Conservation (phyloP, 2,797 vertebrate species). For the Myotis daubentonii region DNA sequence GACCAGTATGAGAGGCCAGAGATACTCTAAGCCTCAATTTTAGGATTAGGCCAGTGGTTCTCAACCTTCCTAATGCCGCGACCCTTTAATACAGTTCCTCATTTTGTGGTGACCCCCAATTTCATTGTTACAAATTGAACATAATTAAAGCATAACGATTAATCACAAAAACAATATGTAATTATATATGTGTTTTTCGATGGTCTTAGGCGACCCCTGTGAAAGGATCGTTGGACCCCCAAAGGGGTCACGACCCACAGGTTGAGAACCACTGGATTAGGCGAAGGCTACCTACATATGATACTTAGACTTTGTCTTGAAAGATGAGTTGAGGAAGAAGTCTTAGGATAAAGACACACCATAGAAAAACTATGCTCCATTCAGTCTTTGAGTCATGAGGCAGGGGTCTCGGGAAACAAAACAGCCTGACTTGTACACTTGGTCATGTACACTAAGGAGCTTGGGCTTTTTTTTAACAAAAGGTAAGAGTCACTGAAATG, state of each 20-base stretch:
- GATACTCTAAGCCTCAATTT: accelerated
- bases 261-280: background rate
- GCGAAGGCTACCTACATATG: accelerated
- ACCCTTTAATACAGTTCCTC: too few relatives aligned
- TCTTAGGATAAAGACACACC: background rate
- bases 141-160: too few relatives aligned
- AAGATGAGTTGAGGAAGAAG: background rate
- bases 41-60: background rate
- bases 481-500: background rate
- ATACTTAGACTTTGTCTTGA: too few relatives aligned
- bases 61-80: too few relatives aligned
- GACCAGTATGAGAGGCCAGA: background rate
- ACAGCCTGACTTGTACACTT: accelerated
- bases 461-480: background rate
- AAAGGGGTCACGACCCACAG: too few relatives aligned
- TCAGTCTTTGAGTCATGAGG: background rate
- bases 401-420: accelerated
- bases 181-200: too few relatives aligned
- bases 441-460: too few relatives aligned
- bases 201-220: too few relatives aligned
- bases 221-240: too few relatives aligned
- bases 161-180: too few relatives aligned
- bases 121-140: too few relatives aligned
- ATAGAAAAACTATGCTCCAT: background rate
- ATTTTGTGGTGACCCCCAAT: too few relatives aligned